Conservation (phyloP, 2,113 vertebrate species). For the Panurus biarmicus region DNA sequence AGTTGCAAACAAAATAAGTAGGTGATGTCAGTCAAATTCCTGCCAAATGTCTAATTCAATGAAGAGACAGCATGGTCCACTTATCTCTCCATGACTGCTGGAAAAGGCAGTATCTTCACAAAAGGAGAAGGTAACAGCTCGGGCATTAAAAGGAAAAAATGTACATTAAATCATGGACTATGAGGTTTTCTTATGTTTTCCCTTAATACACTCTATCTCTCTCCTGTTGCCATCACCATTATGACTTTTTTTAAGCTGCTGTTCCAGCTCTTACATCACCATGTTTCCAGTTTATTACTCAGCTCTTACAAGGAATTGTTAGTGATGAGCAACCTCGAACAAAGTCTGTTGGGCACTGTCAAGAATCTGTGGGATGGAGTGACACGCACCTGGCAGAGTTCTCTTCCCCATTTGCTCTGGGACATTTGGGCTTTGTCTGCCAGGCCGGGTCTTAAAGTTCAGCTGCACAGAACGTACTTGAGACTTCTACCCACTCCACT, state of each 20-base stretch:
- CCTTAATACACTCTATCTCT: background rate
- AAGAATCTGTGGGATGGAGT: background rate
- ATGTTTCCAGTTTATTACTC: background rate
- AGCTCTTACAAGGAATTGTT: background rate
- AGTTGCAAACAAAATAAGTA: background rate
- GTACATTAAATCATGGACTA: background rate
- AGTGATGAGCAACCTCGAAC: background rate
- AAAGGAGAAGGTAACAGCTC: background rate
- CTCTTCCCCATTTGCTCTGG: background rate
- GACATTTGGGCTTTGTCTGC: background rate
- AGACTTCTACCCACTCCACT: background rate
- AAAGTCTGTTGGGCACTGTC: rapidly evolving
- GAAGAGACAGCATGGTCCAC: background rate
- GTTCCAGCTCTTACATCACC: background rate
- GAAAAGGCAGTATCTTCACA: background rate
- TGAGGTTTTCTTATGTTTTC: background rate
- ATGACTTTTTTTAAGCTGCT: background rate
- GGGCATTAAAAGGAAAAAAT: background rate
- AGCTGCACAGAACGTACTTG: background rate
- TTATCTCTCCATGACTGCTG: background rate
- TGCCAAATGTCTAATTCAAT: background rate
- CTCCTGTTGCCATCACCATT: background rate
- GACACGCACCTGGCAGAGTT: rapidly evolving
- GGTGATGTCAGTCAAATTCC: background rate
- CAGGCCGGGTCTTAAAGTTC: background rate